Evolutionary conservation across 2,113 vertebrate genomes (phyloP).

Genomic region (Sturnira hondurensis): DNA sequence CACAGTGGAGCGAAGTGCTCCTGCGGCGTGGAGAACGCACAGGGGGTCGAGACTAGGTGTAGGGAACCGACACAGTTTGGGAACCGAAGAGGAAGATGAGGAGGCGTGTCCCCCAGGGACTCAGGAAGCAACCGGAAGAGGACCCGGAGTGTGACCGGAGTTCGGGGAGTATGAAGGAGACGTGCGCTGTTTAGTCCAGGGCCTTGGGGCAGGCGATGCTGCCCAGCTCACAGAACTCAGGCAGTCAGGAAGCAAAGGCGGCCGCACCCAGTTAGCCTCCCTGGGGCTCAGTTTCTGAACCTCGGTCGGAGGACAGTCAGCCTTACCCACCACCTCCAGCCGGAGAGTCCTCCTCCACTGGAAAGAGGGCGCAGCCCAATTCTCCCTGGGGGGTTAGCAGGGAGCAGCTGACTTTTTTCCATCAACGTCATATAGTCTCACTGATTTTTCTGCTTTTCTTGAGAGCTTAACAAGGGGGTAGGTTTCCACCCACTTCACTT

Average conservation of each 20-base stretch:
- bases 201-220: too few relatives aligned
- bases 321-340: neutral
- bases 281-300: neutral
- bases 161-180: too few relatives aligned
- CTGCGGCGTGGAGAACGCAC: neutral
- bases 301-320: neutral
- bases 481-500: neutral
- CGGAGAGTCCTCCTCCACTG: neutral
- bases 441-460: neutral
- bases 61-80: too few relatives aligned
- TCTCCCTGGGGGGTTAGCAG: neutral
- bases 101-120: neutral
- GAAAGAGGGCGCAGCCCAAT: neutral
- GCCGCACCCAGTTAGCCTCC: neutral
- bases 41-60: too few relatives aligned
- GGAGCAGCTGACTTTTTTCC: neutral
- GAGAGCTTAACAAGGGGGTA: neutral
- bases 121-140: neutral
- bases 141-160: neutral
- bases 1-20: neutral
- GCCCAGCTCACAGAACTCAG: neutral
- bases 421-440: neutral
- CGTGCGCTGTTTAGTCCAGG: too few relatives aligned
- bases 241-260: neutral
- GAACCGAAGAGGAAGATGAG: neutral